phyloP scores from a whole-genome alignment of 2,113 vertebrate genomes.

The Ctenomys sociabilis region DNA sequence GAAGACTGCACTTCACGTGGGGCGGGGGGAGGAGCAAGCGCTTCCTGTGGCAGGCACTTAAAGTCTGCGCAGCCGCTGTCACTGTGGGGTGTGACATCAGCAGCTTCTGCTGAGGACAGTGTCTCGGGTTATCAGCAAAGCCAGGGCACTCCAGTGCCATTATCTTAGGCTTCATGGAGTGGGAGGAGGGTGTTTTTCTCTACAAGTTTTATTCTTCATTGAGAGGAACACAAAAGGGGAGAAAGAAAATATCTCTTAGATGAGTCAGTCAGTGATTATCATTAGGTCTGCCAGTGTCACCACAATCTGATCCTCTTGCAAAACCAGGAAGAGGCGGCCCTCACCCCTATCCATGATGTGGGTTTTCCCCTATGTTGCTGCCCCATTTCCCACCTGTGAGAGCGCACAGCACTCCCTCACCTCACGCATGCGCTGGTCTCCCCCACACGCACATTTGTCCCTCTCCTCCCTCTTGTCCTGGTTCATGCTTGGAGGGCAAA shows the following conservation, averaged over 20 bases:
- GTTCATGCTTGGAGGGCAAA: neutral
- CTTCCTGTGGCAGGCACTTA: neutral
- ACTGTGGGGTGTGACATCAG: neutral
- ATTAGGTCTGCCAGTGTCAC: neutral
- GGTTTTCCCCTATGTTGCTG: neutral
- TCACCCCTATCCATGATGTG: neutral
- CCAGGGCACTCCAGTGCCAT: neutral
- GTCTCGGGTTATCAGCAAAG: slow-evolving; percentile 30
- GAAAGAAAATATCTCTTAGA: neutral
- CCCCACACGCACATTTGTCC: rapidly evolving
- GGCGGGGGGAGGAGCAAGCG: rapidly evolving
- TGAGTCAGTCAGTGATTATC: neutral
- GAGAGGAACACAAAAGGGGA: neutral
- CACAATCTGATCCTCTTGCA: neutral
- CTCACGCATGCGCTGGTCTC: neutral
- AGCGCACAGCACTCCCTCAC: neutral
- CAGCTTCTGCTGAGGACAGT: neutral
- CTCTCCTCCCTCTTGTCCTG: neutral
- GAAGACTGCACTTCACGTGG: rapidly evolving
- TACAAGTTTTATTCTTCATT: slow-evolving; percentile 50
- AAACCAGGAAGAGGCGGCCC: neutral
- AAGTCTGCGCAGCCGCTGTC: neutral
- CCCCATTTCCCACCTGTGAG: neutral
- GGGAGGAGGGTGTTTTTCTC: neutral
- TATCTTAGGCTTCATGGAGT: slow-evolving; percentile 26